Base-by-base conservation (phyloP, 30 jellyfish, hydroid and myxozoan species). In the Rhopilema esculentum region DNA sequence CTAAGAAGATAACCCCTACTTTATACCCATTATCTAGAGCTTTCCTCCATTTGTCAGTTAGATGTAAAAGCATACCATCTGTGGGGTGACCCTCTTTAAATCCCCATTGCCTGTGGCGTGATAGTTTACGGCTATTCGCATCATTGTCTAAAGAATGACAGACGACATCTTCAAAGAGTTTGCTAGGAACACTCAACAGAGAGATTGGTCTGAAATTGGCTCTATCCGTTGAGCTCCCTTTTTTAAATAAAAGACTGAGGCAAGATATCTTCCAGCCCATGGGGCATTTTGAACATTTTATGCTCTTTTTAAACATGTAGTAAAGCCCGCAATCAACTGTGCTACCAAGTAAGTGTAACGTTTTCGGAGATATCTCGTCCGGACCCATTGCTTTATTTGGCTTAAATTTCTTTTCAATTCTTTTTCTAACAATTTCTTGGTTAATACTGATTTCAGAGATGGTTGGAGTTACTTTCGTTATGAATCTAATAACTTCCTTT, bases 1-100 rank as follows among this genome's bases (percentile, higher is more conserved):
- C 82, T 33, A 80, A 64, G 83, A 66, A 65, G 9, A 80, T 66
- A 23, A 68, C 74, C 16, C 91, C 91, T 8, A 30, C 52, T 18
- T 31, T 61, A 15, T 40, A 15, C 22, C 82, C 73, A 30, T 61
- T 80, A 73, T 62, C 74, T 16, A 80, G 16, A 12, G 73, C 16
- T 1, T 65, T 52, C 62, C 62, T 57, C 88, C 88, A 78, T 62
- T 23, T 53, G 27, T 78, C 88, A 52, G 53, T 78, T 27, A 53
- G 40, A 4, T 9, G 49, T 24, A 76, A 30, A 22, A 76, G 75
- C 50, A 76, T 22, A 12, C 30, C 30, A 21, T 76, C 76, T 8
- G 87, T 76, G 40, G 83, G 40, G 27, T 28, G 66, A 4, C 83
- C 0, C 40, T 72, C 22, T 28, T 27, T 12, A 31, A 12, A 72